Base-by-base conservation (phyloP, 1,140 invertebrate genomes). In the Trachelipus rathkii region DNA sequence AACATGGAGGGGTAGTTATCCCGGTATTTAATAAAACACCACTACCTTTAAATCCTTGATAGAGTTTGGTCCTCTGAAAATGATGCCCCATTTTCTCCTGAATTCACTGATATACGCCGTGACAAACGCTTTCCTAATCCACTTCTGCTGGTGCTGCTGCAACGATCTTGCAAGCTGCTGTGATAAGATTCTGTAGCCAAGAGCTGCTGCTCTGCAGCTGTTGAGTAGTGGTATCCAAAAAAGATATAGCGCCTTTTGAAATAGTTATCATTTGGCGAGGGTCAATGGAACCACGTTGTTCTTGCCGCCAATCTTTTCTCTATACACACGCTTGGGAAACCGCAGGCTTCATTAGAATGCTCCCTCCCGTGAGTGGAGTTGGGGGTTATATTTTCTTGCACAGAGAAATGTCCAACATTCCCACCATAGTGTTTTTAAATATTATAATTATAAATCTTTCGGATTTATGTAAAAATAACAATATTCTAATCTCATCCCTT, bases 391-490 rank as follows among this genome's bases (percentile, higher is more conserved):
- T 60, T 60, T 2, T 60, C 50, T 19, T 60, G 11, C 11, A 60
- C 50, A n/a, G 50, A 60, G 50, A n/a, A 19, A 60, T 60, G 8
- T 60, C 50, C 50, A 60, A 60, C 50, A 60, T n/a, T 60, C 50
- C 50, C 50, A 60, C 1, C 50, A 15, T 2, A 19, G 3, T 60
- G 11, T 60, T 60, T 13, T 60, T 60, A n/a, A 60, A 60, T 60
- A 1, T 19, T 19, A 60, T n/a, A n/a, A n/a, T n/a, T 60, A 60
- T 60, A 60, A 8, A 60, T 60, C 6, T 33, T 6, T 33, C 33
- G 1, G 6, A 3, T 33, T 33, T 33, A 33, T 33, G 6, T 33
- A 33, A 33, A 33, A 33, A 3, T 33, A 3, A 3, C 6, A 33
- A 33, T n/a, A n/a, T n/a, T n/a, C n/a, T 33, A 33, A 33, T 33